Base-by-base conservation (phyloP, 2,113 vertebrate genomes). In the Motacilla tschutschensis region DNA sequence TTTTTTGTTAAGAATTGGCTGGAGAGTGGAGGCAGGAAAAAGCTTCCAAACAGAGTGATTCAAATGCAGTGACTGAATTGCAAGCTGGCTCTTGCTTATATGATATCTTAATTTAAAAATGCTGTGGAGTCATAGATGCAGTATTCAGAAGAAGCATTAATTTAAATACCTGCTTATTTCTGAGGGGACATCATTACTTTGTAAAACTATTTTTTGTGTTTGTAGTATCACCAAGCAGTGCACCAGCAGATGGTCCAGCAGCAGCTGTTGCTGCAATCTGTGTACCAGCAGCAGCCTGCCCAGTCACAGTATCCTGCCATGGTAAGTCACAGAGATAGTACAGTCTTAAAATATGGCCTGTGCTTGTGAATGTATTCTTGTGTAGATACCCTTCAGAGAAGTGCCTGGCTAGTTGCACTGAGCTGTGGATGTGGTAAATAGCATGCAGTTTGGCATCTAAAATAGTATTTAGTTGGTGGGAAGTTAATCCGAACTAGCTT, bases 211-310 rank as follows among this genome's bases (percentile, higher is more conserved):
- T 83, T 53, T 82, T 19, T 90, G 35, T 83, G 29, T 79, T 91
- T 73, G 3, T 41, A 98, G 98, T 98, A 98, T 95, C 98, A 98
- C 47, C 98, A 99, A 92, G 98, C 97, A 82, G 20, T 98, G 93
- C 98, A 98, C 85, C 98, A 98, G 71, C 98, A 98, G 77, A 91
- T 98, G 71, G 94, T 98, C 59, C 98, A 98, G 7, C 98, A 98
- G 54, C 98, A 98, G 92, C 96, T 98, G 96, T 97, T 98, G 96
- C 97, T 98, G 96, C 98, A 98, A 46, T 97, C 98, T 1, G 31
- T 97, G 57, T 99, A 98, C 95, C 98, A 98, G 83, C 98, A 98
- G 67, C 98, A 98, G 33, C 93, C 96, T 60, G 62, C 92, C 25
- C 84, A 87, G 10, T 92, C 96, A 31, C 96, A 93, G 6, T 98